These are phyloP conservation scores for Clepsis dumicolana DNA, from an alignment of 2,888 invertebrate genomes.

Conservation along the genomic window DNA sequence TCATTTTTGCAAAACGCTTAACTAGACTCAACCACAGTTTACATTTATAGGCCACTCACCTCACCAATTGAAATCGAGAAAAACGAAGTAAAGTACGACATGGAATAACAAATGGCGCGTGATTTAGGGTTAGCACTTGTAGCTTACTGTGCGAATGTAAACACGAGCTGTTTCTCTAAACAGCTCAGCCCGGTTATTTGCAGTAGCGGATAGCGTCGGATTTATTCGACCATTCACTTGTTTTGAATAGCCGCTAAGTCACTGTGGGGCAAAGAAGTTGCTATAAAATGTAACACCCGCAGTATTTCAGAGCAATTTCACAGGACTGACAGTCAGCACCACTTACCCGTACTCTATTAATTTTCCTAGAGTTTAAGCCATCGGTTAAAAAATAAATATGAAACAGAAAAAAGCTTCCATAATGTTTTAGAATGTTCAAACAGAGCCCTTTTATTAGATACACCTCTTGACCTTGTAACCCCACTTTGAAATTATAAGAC, in stretches of 20 bases:
- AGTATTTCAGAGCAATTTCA: too few relatives aligned
- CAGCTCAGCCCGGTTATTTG: slow-evolving; percentile 49
- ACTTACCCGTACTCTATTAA: too few relatives aligned
- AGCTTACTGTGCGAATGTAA: slow-evolving; percentile 69
- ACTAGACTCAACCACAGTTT: not conserved
- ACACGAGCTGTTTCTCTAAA: slow-evolving; percentile 71
- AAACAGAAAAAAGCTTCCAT: too few relatives aligned
- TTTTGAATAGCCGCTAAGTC: slow-evolving; percentile 6
- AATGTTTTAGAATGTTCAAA: too few relatives aligned
- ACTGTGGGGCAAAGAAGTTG: not conserved
- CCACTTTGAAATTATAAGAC: too few relatives aligned
- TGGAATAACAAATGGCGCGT: slow-evolving; percentile 30
- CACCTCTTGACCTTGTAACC: too few relatives aligned
- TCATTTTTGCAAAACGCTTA: not conserved
- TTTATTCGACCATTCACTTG: slow-evolving; percentile 33
- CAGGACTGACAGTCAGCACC: too few relatives aligned
- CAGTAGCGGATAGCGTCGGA: slow-evolving; percentile 32
- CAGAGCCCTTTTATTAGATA: too few relatives aligned
- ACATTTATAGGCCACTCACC: slow-evolving; percentile 15
- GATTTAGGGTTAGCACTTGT: slow-evolving; percentile 40
- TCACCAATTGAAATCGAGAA: slow-evolving; percentile 20
- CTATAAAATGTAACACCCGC: not conserved
- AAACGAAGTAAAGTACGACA: slow-evolving; percentile 28
- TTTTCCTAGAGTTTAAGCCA: too few relatives aligned
- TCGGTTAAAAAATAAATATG: too few relatives aligned